phyloP scores from a whole-genome alignment of 2,797 vertebrate genomes.

The Picus viridis region DNA sequence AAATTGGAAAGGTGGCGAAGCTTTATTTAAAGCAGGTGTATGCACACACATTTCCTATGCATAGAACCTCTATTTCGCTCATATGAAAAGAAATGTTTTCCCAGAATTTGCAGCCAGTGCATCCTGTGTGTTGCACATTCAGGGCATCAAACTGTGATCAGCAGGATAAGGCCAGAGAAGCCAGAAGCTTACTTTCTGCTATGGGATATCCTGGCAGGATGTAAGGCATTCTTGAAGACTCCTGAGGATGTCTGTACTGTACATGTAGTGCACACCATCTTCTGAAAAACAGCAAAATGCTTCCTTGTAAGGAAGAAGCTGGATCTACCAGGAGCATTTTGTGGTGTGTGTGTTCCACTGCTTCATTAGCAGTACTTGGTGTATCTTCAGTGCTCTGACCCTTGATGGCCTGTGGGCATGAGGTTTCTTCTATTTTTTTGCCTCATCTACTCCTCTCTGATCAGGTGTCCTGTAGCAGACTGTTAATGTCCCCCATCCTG shows the following conservation, averaged over 20 bases:
- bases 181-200: not conserved
- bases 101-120: not conserved
- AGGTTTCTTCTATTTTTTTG: not conserved
- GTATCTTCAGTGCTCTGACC: not conserved
- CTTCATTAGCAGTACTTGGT: accelerated
- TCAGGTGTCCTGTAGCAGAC: not conserved
- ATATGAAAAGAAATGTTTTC: not conserved
- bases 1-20: not conserved
- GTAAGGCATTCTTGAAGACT: not conserved
- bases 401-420: not conserved
- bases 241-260: not conserved
- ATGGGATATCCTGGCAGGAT: not conserved
- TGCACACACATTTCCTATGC: accelerated
- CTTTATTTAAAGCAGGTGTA: not conserved
- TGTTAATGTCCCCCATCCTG: not conserved
- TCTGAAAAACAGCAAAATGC: not conserved
- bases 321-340: not conserved
- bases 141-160: not conserved
- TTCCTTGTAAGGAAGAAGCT: not conserved
- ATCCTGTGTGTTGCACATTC: not conserved
- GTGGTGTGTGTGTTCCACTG: not conserved
- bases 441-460: not conserved
- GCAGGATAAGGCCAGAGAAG: not conserved
- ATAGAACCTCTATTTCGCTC: not conserved
- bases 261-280: not conserved